Conservation (phyloP, 2,797 vertebrate species). For the Morus bassanus region DNA sequence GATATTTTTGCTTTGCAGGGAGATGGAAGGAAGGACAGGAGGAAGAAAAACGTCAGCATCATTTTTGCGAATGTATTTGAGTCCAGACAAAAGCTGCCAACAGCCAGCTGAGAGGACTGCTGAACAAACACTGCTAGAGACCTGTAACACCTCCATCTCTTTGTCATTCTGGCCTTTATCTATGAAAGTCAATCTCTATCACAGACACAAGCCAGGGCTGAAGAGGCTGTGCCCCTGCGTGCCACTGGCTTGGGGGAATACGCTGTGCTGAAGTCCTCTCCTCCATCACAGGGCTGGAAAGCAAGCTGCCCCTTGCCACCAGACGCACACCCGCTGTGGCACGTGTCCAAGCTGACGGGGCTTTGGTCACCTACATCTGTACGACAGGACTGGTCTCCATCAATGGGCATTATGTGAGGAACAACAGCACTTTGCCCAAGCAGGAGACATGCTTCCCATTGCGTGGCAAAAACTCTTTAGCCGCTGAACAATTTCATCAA, state of each 20-base stretch:
- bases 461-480: background rate
- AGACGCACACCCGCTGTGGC: background rate
- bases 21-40: conserved; percentile 18
- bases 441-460: background rate
- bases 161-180: background rate
- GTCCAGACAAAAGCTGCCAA: conserved; percentile 34
- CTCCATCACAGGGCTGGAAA: background rate
- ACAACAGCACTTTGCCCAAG: background rate
- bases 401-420: background rate
- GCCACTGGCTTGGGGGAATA: background rate
- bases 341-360: fast-evolving
- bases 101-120: conserved; percentile 17
- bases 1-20: background rate
- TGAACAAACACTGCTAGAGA: background rate
- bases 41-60: conserved; percentile 13
- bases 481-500: background rate
- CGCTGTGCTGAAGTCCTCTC: background rate
- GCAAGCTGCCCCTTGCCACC: background rate
- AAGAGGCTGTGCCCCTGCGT: background rate
- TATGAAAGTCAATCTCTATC: background rate
- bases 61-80: conserved; percentile 28
- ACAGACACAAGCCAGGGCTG: conserved; percentile 22
- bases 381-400: background rate
- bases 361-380: background rate
- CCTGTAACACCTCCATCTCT: background rate